These are phyloP conservation scores for Lochmaea capreae DNA, from an alignment of 2,888 invertebrate species.

Conservation along the genomic window DNA sequence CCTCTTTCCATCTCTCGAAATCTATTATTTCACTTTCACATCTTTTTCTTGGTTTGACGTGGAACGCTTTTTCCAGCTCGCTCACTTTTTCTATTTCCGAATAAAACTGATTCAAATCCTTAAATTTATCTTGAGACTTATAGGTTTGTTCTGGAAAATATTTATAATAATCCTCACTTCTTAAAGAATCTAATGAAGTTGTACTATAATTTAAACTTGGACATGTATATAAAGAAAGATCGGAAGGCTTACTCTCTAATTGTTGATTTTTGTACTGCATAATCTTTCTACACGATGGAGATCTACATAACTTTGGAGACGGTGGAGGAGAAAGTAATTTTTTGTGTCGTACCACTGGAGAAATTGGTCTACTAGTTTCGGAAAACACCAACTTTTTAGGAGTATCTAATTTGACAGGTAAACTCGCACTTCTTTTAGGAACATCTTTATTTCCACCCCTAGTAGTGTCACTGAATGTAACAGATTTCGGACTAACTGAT, in stretches of 20 bases:
- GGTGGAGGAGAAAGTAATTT: conserved; percentile 42
- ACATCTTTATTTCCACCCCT: conserved; percentile 24
- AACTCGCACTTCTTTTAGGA: conserved; percentile 65
- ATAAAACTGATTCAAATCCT: conserved; percentile 87
- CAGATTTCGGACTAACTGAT: conserved; percentile 71
- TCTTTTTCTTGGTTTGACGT: conserved; percentile 77
- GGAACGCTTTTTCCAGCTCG: conserved; percentile 82
- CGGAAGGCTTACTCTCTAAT: conserved; percentile 38
- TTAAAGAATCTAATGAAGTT: conserved; percentile 65
- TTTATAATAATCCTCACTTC: conserved; percentile 75
- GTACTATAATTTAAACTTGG: conserved; percentile 64
- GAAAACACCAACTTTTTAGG: conserved; percentile 45
- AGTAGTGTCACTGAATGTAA: conserved; percentile 66
- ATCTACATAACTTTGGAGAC: conserved; percentile 52
- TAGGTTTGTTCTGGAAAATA: conserved; percentile 76
- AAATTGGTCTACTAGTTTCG: conserved; percentile 53
- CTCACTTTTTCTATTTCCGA: conserved; percentile 86
- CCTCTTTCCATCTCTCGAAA: conserved; percentile 88
- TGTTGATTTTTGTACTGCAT: conserved; percentile 51
- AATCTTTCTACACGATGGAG: conserved; percentile 56
- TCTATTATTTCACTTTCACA: conserved; percentile 86
- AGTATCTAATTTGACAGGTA: conserved; percentile 65
- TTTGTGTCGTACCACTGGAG: conserved; percentile 52
- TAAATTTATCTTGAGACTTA: conserved; percentile 81
- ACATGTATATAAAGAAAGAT: conserved; percentile 48